Base-by-base conservation (phyloP, 2,888 invertebrate species). In the Gymnocheta viridis region DNA sequence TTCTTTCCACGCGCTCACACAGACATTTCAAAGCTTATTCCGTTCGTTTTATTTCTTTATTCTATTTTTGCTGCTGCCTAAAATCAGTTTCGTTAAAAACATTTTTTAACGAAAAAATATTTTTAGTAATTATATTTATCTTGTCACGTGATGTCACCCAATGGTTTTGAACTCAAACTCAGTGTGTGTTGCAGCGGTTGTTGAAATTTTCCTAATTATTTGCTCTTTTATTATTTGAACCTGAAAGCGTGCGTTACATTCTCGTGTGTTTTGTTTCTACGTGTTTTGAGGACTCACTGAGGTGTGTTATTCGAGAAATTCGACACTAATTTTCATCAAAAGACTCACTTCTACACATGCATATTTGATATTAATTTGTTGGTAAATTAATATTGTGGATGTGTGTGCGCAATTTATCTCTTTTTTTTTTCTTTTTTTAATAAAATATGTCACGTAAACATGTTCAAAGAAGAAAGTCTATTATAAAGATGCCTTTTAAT, bases 41-140 rank as follows among this genome's bases (percentile, higher is more conserved):
- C 9, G 19, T 35, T 38, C 9, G 19, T 35, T 74, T 41, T 17
- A 7, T 35, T 38, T 41, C 14, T 38, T 38, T 54, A 14, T 27
- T 27, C 2, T 12, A 17, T 32, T 60, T 49, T n/a, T n/a, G 17
- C 24, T 17, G n/a, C 29, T 4, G 24, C 4, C 49, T 24, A 12
- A 54, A 51, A 69, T 38, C 38, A 12, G 17, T 54, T 54, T 38
- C 27, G 4, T 17, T 14, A 17, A 14, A 41, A 29, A 29, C 27
- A 12, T 7, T 32, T 32, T 1, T 19, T 54, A 69, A 12, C 47
- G 29, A 35, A 47, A 70, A 14, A n/a, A 73, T n/a, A 19, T 35
- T 38, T 73, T 32, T n/a, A n/a, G 49, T 49, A 72, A 72, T 72
- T 72, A 47, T 72, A 22, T 47, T 60, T 60, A 47, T 47, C 24